Evolutionary conservation across 1,140 invertebrate genomes (phyloP).

Genomic region (Lepidurus apus): DNA sequence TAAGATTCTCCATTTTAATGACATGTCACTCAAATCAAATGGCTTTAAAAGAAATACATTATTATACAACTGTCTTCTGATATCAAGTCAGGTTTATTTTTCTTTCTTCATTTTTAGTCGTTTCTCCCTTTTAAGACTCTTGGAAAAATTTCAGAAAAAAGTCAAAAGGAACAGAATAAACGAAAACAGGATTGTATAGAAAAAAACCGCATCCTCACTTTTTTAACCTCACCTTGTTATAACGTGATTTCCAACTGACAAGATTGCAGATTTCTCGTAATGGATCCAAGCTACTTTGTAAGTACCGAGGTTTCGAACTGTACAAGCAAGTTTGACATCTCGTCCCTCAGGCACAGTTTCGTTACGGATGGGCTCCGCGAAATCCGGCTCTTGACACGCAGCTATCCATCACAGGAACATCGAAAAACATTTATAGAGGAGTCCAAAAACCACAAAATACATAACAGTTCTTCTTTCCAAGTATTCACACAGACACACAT

Average conservation of each 20-base stretch:
- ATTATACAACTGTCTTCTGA: neutral
- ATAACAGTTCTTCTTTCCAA: neutral
- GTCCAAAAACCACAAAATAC: neutral
- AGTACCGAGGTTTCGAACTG: constrained; percentile 78
- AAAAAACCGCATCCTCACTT: too few relatives aligned
- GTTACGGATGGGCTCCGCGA: constrained; percentile 58
- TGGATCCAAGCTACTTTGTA: constrained; percentile 72
- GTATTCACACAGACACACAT: neutral
- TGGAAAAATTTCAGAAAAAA: neutral
- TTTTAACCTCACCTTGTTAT: constrained; percentile 54
- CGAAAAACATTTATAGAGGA: neutral
- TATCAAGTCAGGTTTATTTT: too few relatives aligned
- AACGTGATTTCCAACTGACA: constrained; percentile 86
- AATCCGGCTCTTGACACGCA: constrained; percentile 52
- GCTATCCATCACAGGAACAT: constrained; percentile 4
- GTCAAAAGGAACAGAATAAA: neutral
- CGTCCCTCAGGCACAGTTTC: constrained; percentile 69
- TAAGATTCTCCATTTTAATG: constrained; percentile 82
- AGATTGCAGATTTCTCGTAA: constrained; percentile 86
- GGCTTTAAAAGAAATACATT: neutral
- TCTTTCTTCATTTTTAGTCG: too few relatives aligned
- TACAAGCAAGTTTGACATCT: constrained; percentile 79
- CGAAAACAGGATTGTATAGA: neutral
- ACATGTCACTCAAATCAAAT: constrained; percentile 57
- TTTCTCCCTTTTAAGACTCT: neutral